These are phyloP conservation scores for Escarpia spicata DNA, from an alignment of 2,888 invertebrate genomes.

Conservation along the genomic window DNA sequence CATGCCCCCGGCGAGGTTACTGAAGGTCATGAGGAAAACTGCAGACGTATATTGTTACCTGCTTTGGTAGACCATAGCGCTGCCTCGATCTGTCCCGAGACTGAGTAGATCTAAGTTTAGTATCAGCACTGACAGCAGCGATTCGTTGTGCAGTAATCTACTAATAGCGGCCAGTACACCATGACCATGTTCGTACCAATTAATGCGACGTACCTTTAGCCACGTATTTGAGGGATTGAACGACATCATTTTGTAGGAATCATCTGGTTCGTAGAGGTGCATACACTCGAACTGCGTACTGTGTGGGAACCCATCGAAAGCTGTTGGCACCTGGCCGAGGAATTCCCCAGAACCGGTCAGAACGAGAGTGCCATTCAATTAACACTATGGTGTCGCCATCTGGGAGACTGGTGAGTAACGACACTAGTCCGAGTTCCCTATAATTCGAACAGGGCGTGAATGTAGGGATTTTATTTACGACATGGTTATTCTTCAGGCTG, in stretches of 20 bases:
- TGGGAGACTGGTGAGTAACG: neutral
- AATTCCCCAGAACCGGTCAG: constrained; percentile 1
- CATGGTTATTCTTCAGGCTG: too few relatives aligned
- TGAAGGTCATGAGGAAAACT: neutral
- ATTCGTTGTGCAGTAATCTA: neutral
- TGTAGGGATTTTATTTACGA: neutral
- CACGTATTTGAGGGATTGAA: neutral
- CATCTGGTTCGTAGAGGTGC: neutral
- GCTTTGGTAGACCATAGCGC: neutral
- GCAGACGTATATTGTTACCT: neutral
- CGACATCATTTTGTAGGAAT: neutral
- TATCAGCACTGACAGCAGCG: neutral
- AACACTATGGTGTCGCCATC: neutral
- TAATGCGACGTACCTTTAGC: constrained; percentile 16
- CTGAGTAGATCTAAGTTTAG: neutral
- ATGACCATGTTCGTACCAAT: neutral
- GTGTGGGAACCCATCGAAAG: neutral
- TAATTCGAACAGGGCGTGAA: neutral
- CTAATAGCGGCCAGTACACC: neutral
- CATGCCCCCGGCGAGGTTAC: too few relatives aligned
- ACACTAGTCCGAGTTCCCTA: neutral
- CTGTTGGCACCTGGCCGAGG: neutral
- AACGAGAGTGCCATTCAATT: neutral
- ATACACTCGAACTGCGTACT: neutral
- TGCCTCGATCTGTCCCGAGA: too few relatives aligned